phyloP scores from a whole-genome alignment of 2,888 invertebrate genomes.

The Melanophora roralis region DNA sequence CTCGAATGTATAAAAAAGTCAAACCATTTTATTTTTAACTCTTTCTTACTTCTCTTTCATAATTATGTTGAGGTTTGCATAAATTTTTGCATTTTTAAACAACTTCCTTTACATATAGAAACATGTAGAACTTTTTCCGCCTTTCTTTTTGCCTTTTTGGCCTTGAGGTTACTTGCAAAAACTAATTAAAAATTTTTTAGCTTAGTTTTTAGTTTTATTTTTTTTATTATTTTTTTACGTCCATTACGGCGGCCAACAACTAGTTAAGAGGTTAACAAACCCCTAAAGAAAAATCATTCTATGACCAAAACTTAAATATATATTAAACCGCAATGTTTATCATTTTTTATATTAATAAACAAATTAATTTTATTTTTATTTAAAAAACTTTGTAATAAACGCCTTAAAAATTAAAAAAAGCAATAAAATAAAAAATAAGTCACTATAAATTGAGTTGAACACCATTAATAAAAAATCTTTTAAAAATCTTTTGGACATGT shows the following conservation, averaged over 20 bases:
- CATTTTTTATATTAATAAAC: too few relatives aligned
- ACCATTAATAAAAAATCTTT: too few relatives aligned
- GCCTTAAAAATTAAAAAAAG: too few relatives aligned
- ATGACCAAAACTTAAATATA: background rate
- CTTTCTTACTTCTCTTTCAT: background rate
- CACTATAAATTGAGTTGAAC: too few relatives aligned
- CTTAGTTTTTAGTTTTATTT: slow-evolving; percentile 65
- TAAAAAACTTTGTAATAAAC: too few relatives aligned
- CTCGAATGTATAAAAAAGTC: background rate
- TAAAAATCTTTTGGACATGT: background rate
- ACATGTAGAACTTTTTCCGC: slow-evolving; percentile 9
- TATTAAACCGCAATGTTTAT: background rate
- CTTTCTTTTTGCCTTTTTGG: slow-evolving; percentile 58
- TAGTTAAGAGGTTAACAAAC: background rate
- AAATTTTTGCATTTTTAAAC: background rate
- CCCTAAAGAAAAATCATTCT: background rate
- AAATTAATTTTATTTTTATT: too few relatives aligned
- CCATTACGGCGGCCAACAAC: slow-evolving; percentile 7
- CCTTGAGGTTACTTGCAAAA: slow-evolving; percentile 73
- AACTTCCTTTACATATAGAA: background rate
- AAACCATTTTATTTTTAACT: background rate
- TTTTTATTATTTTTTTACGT: slow-evolving; percentile 42
- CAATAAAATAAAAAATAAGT: too few relatives aligned
- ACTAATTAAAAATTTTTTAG: slow-evolving; percentile 72
- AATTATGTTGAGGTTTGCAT: slow-evolving; percentile 29